A percentile compares a stretch with the other conserved stretches of the same genome.
Conservation (phyloP, 2,888 invertebrate genomes). For the Sinelater perroti region DNA sequence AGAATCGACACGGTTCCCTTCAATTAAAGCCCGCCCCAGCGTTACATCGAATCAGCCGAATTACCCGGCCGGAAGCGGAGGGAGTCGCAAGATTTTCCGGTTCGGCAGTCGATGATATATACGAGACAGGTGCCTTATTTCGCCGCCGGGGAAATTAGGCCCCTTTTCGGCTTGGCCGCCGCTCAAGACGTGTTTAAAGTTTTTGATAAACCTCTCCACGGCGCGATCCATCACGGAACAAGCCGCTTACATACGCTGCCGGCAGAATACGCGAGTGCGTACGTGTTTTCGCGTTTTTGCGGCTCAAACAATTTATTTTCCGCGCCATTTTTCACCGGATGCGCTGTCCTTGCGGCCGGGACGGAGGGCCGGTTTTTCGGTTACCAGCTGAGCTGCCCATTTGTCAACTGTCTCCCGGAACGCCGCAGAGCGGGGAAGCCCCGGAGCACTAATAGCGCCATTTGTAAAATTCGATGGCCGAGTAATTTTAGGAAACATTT, state of each 20-base stretch:
- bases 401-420: slow-evolving; percentile 25
- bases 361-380: slow-evolving; percentile 18
- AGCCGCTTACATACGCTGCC: slow-evolving; percentile 12
- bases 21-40: background rate
- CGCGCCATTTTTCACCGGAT: slow-evolving; percentile 23
- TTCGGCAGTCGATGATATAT: background rate
- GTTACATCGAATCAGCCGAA: background rate
- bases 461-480: slow-evolving; percentile 20
- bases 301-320: slow-evolving; percentile 22
- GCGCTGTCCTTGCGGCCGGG: slow-evolving; percentile 19
- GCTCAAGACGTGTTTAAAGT: background rate
- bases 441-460: slow-evolving; percentile 3
- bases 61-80: background rate
- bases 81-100: background rate
- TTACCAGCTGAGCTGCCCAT: slow-evolving; percentile 24
- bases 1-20: background rate
- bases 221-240: slow-evolving; percentile 1
- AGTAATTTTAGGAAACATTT: slow-evolving; percentile 11
- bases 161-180: background rate
- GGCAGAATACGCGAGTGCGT: slow-evolving; percentile 2
- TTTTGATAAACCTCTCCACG: background rate
- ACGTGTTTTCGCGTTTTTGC: slow-evolving; percentile 11
- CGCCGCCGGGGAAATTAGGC: background rate
- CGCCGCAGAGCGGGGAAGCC: slow-evolving; percentile 3
- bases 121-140: background rate